phyloP scores from a whole-genome alignment of 2,797 vertebrate species.

The Sebastes diaconus region DNA sequence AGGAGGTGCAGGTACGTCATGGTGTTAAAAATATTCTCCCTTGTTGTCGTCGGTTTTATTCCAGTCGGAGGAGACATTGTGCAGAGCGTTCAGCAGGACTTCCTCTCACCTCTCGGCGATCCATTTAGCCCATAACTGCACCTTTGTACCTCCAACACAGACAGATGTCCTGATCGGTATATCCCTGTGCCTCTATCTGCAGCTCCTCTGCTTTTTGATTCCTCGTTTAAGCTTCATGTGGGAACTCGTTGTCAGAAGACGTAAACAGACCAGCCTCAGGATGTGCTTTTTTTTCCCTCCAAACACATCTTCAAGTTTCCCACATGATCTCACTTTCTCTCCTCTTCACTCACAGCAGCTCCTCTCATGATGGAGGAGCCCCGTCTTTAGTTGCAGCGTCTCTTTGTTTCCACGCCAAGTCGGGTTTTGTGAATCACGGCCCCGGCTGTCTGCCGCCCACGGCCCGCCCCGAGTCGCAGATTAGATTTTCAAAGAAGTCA shows the following conservation, averaged over 20 bases:
- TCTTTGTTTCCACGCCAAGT: conserved; percentile 36
- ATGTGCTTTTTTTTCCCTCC: neutral
- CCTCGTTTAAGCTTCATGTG: neutral
- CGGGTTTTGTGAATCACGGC: conserved; percentile 30
- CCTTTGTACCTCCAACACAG: neutral
- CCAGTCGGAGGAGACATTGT: neutral
- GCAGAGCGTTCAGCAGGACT: neutral
- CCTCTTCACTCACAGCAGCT: neutral
- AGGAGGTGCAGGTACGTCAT: neutral
- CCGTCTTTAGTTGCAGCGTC: conserved; percentile 2
- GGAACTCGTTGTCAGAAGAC: neutral
- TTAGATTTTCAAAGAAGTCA: conserved; percentile 59
- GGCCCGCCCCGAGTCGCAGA: conserved; percentile 15
- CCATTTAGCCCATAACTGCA: neutral
- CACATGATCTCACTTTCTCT: neutral
- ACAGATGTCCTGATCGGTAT: neutral
- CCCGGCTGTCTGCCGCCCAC: conserved; percentile 34
- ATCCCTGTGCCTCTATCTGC: neutral
- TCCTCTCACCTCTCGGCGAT: neutral
- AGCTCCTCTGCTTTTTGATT: no score
- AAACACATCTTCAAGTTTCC: neutral
- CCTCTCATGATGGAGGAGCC: neutral
- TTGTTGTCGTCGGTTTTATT: neutral
- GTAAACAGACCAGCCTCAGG: neutral
- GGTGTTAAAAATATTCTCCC: neutral